Evolutionary conservation across 1,140 invertebrate species (phyloP).

Genomic region (Delia radicum): DNA sequence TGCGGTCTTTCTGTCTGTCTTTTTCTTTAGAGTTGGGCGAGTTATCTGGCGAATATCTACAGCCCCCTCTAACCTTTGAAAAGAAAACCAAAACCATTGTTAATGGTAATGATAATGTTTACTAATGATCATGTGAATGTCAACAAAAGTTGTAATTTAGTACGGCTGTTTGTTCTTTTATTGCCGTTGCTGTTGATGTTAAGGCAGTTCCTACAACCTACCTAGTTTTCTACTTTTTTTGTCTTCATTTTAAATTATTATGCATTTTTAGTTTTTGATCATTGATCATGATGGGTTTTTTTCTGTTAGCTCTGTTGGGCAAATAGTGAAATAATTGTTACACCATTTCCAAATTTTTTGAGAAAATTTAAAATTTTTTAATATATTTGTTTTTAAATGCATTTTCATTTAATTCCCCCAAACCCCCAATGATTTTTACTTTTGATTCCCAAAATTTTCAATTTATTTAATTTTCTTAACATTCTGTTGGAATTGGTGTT

Average conservation of each 20-base stretch:
- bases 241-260: background rate
- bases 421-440: too few species aligned
- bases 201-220: background rate
- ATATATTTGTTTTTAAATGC: background rate
- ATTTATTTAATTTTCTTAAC: too few species aligned
- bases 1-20: background rate
- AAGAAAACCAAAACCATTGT: background rate
- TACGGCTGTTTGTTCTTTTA: background rate
- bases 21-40: background rate
- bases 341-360: background rate
- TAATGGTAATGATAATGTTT: conserved; percentile 23
- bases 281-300: background rate
- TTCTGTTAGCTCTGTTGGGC: background rate
- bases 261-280: background rate
- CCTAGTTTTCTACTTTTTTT: background rate
- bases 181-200: background rate
- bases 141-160: conserved; percentile 19
- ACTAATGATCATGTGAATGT: conserved; percentile 24
- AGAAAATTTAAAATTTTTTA: background rate
- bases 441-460: too few species aligned
- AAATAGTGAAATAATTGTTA: background rate
- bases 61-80: background rate
- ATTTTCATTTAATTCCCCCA: background rate
- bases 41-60: background rate
- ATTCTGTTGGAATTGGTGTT: too few species aligned